A percentile compares a stretch with the other conserved stretches of the same genome.
These are phyloP conservation scores for Rhingia rostrata DNA, from an alignment of 2,888 invertebrate genomes.

Conservation along the genomic window DNA sequence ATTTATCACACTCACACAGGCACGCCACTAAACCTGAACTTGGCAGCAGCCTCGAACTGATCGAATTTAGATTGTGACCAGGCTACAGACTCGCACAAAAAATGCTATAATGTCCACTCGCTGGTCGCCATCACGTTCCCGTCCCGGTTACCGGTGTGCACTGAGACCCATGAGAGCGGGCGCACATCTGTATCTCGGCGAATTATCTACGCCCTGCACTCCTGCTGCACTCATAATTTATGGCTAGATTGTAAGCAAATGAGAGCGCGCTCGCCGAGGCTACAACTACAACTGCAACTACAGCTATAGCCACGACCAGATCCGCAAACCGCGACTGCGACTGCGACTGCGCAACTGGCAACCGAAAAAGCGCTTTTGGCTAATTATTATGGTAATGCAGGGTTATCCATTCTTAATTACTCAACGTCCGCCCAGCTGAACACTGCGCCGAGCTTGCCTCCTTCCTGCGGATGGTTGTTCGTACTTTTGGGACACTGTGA, in stretches of 20 bases:
- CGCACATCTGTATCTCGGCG: slow-evolving; percentile 70
- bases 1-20: slow-evolving; percentile 70
- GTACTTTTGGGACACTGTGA: slow-evolving; percentile 42
- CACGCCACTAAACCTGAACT: slow-evolving; percentile 53
- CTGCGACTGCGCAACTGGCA: background rate
- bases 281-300: background rate
- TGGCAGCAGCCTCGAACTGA: slow-evolving; percentile 73
- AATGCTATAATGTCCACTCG: slow-evolving; percentile 69
- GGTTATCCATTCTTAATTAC: slow-evolving; percentile 76
- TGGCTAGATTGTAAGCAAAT: slow-evolving; percentile 75
- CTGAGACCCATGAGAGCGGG: slow-evolving; percentile 65
- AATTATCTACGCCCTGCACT: slow-evolving; percentile 74
- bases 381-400: slow-evolving; percentile 76
- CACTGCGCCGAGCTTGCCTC: slow-evolving; percentile 55
- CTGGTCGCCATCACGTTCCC: slow-evolving; percentile 54
- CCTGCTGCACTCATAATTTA: slow-evolving; percentile 74
- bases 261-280: slow-evolving; percentile 58
- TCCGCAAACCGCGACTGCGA: slow-evolving; percentile 17
- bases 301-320: slow-evolving; percentile 6
- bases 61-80: slow-evolving; percentile 72
- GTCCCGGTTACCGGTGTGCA: slow-evolving; percentile 31
- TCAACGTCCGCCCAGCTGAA: slow-evolving; percentile 76
- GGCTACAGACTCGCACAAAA: slow-evolving; percentile 18
- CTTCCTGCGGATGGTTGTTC: background rate
- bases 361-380: slow-evolving; percentile 75